A percentile compares a stretch with the other conserved stretches of the same genome.
phyloP scores from a whole-genome alignment of 1,140 invertebrate species.

The Drosophila erecta region DNA sequence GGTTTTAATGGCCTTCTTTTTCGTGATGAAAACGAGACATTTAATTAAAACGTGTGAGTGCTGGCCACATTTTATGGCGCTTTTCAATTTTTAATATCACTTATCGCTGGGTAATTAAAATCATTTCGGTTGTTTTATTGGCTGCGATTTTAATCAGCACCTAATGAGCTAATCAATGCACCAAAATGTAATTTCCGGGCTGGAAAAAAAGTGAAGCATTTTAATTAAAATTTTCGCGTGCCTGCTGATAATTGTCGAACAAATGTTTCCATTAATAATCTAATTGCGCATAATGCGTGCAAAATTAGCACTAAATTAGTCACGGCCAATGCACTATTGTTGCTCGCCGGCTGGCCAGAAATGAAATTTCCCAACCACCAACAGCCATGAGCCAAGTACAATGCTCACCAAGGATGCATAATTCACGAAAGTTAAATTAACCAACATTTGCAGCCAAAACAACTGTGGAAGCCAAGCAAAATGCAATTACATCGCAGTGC shows the following conservation, averaged over 20 bases:
- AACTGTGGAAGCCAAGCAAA: slow-evolving; percentile 45
- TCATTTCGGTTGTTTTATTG: slow-evolving; percentile 61
- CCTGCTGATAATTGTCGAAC: slow-evolving; percentile 71
- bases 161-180: slow-evolving; percentile 78
- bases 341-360: slow-evolving; percentile 26
- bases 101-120: slow-evolving; percentile 62
- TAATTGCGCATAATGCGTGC: slow-evolving; percentile 79
- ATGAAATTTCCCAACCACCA: slow-evolving; percentile 62
- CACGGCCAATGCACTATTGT: slow-evolving; percentile 60
- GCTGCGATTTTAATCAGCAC: slow-evolving; percentile 71
- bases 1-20: slow-evolving; percentile 46
- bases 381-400: slow-evolving; percentile 22
- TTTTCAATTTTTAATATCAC: slow-evolving; percentile 59
- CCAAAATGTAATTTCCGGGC: slow-evolving; percentile 69
- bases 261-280: slow-evolving; percentile 82
- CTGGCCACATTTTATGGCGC: slow-evolving; percentile 36
- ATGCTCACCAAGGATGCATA: slow-evolving; percentile 54
- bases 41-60: slow-evolving; percentile 43
- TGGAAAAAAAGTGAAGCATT: slow-evolving; percentile 36
- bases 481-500: slow-evolving; percentile 75
- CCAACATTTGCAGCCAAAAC: slow-evolving; percentile 68
- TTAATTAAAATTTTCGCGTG: slow-evolving; percentile 70
- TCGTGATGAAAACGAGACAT: slow-evolving; percentile 2
- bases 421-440: slow-evolving; percentile 81
- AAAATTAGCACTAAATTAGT: slow-evolving; percentile 82